Base-by-base conservation (phyloP, 2,797 vertebrate genomes). In the Hydrolagus colliei region DNA sequence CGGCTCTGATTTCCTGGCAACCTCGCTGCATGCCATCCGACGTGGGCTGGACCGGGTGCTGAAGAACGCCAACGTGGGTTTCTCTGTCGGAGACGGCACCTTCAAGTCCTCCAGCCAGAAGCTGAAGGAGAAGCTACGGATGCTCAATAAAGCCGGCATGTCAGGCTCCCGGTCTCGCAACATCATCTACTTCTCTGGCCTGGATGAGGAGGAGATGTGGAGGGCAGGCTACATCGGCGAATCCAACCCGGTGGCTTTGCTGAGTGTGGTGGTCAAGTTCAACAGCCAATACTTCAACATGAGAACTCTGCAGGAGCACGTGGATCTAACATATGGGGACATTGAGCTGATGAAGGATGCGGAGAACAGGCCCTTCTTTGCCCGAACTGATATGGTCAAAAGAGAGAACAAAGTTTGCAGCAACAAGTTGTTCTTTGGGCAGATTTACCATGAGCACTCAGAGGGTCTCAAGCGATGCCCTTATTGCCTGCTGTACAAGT, bases 21-120 rank as follows among this genome's bases (percentile, higher is more conserved):
- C 62, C 0, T 92, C 89, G 0, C 89, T 93, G 4, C 90, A 89
- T 0, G 82, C 90, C 86, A 89, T 91, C 59, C 22, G n/a, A 14
- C 9, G 75, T 9, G 88, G 90, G 71, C 87, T 92, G 87, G 91
- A 92, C 86, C 71, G 67, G 62, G 90, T 90, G 86, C 86, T 93
- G 85, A 91, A 90, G 88, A 92, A 91, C 0, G 87, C 89, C 0
- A 86, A 88, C 7, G 89, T 88, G 67, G 89, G 88, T 35, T 93
- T 92, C 18, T 92, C 90, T 52, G 90, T 90, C 86, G 91, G 88
- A 63, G 91, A 87, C 82, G 91, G 87, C 85, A 89, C 88, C 86
- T 93, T 92, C 89, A 93, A 86, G 11, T 92, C 91, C 14, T 92
- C 90, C 63, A 90, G 86, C 65, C 91, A 90, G 87, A 93, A 91